These are phyloP conservation scores for Sarcophaga bullata DNA, from an alignment of 1,140 invertebrate species.

Conservation along the genomic window DNA sequence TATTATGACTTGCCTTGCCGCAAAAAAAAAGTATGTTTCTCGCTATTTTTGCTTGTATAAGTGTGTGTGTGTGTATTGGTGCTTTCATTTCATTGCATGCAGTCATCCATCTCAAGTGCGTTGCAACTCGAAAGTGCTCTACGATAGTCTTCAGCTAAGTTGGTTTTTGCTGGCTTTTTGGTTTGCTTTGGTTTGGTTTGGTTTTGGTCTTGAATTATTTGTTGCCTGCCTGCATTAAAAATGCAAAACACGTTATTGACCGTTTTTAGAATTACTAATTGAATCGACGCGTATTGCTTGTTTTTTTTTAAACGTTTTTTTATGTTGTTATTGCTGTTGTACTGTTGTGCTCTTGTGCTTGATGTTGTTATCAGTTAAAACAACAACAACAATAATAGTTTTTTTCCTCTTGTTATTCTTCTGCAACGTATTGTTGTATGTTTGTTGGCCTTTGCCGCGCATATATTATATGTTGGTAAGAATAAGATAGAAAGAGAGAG, in stretches of 20 bases:
- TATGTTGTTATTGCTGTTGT: slow-evolving; percentile 24
- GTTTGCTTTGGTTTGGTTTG: neutral
- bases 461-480: neutral
- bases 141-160: neutral
- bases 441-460: neutral
- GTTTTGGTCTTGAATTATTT: slow-evolving; percentile 7
- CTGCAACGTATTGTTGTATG: neutral
- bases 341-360: too few relatives aligned
- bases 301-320: slow-evolving; percentile 16
- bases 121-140: neutral
- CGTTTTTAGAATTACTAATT: slow-evolving; percentile 65
- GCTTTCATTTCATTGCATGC: neutral
- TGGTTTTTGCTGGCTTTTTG: neutral
- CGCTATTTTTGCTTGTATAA: neutral
- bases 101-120: neutral
- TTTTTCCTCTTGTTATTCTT: neutral
- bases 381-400: neutral
- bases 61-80: neutral
- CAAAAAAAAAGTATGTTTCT: neutral
- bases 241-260: slow-evolving; percentile 62
- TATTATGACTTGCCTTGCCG: slow-evolving; percentile 33
- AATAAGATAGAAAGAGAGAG: too few relatives aligned
- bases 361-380: slow-evolving; percentile 1
- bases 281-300: slow-evolving; percentile 60
- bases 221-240: slow-evolving; percentile 53